Base-by-base conservation (phyloP, 2,113 vertebrate species). In the Ptyas mucosa region DNA sequence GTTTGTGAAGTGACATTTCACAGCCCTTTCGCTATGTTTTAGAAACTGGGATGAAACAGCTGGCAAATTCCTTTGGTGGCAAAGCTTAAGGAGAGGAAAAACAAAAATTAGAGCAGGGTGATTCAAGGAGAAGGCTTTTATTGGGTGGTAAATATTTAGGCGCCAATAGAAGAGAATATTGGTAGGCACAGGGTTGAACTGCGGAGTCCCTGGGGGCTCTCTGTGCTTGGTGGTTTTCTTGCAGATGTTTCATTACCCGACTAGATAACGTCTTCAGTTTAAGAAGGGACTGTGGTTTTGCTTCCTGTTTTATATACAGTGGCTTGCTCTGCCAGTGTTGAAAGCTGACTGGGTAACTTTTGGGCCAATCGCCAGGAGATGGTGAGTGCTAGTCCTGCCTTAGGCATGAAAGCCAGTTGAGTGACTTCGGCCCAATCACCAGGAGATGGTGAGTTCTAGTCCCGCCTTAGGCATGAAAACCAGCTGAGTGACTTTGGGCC, bases 351-450 rank as follows among this genome's bases (percentile, higher is more conserved):
- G 21, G 21, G 7, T 23, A 21, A 57, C 55, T 57, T 57, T 57
- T 57, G 21, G 7, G 55, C 55, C 6, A 23, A 23, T 57, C 6
- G 1, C 55, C 4, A 55, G 54, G 54, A 20, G 54, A 21, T 0
- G 5, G 54, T 55, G 54, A 21, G 54, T 55, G 20, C 54, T 55
- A 55, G 54, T 55, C 54, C 54, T 55, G 54, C 18, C 54, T 55
- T 55, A 20, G 5, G 21, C 7, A 57, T 8, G 7, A 23, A 57
- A 57, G 6, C 55, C 0, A 0, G 21, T 0, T 8, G 1, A 5
- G 55, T 57, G 21, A 57, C 55, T 57, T 57, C 23, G 7, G 0
- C 20, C 21, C 7, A 57, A 57, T 57, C 0, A 1, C 57, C 0
- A 24, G 55, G 55, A 8, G 21, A 23, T 0, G 7, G 23, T 24